Evolutionary conservation across 2,888 invertebrate genomes (phyloP), one percentile per base, ranked within the genome.

Genomic region (Apocheima hispidaria): DNA sequence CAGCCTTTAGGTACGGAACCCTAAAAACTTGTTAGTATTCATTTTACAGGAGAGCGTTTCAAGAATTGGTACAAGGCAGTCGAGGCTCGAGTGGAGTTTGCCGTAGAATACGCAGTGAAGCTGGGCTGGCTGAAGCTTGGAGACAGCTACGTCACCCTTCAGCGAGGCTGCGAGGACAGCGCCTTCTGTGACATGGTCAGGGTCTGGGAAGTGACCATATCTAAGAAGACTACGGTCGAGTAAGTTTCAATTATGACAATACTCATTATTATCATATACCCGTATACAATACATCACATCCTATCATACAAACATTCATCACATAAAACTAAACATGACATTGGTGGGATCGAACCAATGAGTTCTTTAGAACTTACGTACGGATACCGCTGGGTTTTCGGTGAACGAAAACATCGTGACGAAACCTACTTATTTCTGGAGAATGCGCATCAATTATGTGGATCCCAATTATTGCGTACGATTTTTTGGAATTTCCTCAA

Each of bases 141-240:
- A 16, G 85, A 90, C 60, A 66, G 57, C 10, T 90, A 87, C 60
- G 72, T 88, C 12, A 77, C 81, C 0, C 70, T 90, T 0, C 79
- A 84, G 46, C 80, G 84, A 36, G 78, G 77, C 0, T 51, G 72
- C 0, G 86, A 87, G 14, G 69, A 71, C 23, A 86, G 83, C 51
- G 80, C 81, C 2, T 89, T 75, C 65, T 87, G 87, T 46, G 88
- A 89, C 60, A 73, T 74, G 33, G 78, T 88, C 26, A 67, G 74
- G 9, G 43, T 82, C 1, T 79, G 78, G 77, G 72, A 57, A 12
- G 82, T 86, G 5, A 73, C 68, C 41, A 72, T 78, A 2, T 63
- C 70, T 0, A 81, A 78, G 57, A 85, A 77, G 35, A 26, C 68
- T 2, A 51, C 65, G 6, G 72, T 87, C 3, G 82, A 81, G 88